phyloP scores from a whole-genome alignment of 2,888 invertebrate genomes.

The Aspidiotus rigidus region DNA sequence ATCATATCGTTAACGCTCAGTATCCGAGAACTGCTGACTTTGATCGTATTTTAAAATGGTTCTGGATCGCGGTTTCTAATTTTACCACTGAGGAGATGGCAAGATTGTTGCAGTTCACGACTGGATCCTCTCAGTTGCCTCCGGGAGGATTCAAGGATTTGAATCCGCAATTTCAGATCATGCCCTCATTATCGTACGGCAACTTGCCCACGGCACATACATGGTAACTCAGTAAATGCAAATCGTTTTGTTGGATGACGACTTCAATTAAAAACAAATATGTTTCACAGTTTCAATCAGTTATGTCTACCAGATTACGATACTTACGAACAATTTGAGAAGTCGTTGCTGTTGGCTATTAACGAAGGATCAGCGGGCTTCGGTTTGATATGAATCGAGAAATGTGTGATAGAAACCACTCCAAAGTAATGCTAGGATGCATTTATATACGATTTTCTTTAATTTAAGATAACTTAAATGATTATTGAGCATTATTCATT shows the following conservation, averaged over 20 bases:
- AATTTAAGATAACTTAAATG: too few species aligned
- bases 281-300: constrained; percentile 73
- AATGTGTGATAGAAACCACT: neutral
- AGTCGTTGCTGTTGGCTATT: constrained; percentile 78
- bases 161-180: constrained; percentile 84
- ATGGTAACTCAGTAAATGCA: constrained; percentile 52
- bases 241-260: too few species aligned
- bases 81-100: constrained; percentile 90
- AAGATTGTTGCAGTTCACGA: constrained; percentile 80
- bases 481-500: too few species aligned
- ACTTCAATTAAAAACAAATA: too few species aligned
- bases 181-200: constrained; percentile 79
- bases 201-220: constrained; percentile 90
- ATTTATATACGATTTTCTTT: too few species aligned
- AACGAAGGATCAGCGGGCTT: constrained; percentile 95
- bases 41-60: constrained; percentile 76
- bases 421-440: too few species aligned
- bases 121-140: constrained; percentile 84
- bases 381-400: constrained; percentile 52
- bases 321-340: constrained; percentile 85
- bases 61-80: constrained; percentile 81
- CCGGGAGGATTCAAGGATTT: constrained; percentile 84
- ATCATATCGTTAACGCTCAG: constrained; percentile 73
- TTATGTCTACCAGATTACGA: constrained; percentile 91
- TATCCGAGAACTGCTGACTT: constrained; percentile 66